Evolutionary conservation across 1,140 invertebrate genomes (phyloP).

Genomic region (Caligus rogercresseyi): DNA sequence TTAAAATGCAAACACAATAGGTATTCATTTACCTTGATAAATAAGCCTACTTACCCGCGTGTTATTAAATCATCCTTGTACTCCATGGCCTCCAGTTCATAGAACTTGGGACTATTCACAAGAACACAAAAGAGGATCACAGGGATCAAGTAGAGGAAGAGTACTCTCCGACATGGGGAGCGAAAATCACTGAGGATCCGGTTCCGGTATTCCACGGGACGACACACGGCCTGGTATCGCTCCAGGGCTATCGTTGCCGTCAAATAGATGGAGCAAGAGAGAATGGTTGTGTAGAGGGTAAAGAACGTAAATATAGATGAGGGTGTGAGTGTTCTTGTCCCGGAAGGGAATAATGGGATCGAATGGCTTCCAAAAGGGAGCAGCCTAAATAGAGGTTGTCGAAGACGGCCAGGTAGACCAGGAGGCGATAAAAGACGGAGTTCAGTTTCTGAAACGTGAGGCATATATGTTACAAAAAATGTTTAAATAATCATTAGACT

Average conservation of each 20-base stretch:
- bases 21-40: too few relatives aligned
- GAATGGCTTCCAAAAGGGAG: conserved; percentile 1
- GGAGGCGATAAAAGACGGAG: conserved; percentile 7
- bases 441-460: conserved; percentile 3
- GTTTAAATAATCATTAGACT: conserved; percentile 1
- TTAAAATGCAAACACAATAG: too few relatives aligned
- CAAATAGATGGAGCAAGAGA: conserved; percentile 4
- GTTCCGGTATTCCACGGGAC: background rate
- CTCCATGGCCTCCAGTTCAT: background rate
- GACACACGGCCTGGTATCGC: background rate
- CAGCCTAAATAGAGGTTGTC: conserved; percentile 9
- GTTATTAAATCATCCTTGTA: background rate
- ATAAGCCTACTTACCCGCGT: background rate
- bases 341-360: background rate
- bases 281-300: conserved; percentile 7
- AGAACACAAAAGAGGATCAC: background rate
- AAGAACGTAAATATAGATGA: conserved; percentile 1
- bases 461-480: too few relatives aligned
- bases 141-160: background rate
- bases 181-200: background rate
- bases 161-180: background rate
- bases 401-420: conserved; percentile 6
- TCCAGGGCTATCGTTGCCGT: conserved; percentile 5
- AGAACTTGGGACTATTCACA: conserved; percentile 12
- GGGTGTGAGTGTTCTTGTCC: background rate